Evolutionary conservation across 2,113 vertebrate species (phyloP).

Genomic region (Axis porcinus): DNA sequence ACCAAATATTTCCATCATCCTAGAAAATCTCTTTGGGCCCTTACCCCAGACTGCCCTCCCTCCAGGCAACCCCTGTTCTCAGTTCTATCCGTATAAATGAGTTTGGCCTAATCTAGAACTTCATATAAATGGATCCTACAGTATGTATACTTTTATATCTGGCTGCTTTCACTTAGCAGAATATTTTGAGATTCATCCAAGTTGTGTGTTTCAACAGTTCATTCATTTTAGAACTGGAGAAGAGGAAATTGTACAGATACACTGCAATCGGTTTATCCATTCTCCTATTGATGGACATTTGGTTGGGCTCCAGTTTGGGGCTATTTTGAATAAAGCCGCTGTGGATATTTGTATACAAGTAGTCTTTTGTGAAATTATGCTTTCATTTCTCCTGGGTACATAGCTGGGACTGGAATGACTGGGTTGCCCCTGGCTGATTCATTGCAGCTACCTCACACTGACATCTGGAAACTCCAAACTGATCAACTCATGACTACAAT

Average conservation of each 20-base stretch:
- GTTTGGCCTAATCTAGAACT: not conserved
- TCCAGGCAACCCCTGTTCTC: rapidly evolving
- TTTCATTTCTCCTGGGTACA: not conserved
- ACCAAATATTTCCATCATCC: not conserved
- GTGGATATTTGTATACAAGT: not conserved
- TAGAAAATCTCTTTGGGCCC: not conserved
- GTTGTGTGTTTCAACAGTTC: not conserved
- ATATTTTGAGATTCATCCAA: not conserved
- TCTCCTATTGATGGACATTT: not conserved
- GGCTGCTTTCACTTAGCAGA: not conserved
- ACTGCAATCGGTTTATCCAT: not conserved
- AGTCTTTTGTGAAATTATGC: not conserved
- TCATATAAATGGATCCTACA: not conserved
- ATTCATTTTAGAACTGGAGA: not conserved
- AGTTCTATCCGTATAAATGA: not conserved
- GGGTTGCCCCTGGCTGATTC: not conserved
- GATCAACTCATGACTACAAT: rapidly evolving
- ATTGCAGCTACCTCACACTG: no score
- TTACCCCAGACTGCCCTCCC: rapidly evolving
- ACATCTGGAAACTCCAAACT: not conserved
- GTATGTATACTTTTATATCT: rapidly evolving
- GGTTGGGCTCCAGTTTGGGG: not conserved
- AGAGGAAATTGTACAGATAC: not conserved
- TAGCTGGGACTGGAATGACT: not conserved
- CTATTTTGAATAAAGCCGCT: not conserved